A percentile compares a stretch with the other conserved stretches of the same genome.
phyloP scores from a whole-genome alignment of 2,888 invertebrate species.

The Andricus curvator region DNA sequence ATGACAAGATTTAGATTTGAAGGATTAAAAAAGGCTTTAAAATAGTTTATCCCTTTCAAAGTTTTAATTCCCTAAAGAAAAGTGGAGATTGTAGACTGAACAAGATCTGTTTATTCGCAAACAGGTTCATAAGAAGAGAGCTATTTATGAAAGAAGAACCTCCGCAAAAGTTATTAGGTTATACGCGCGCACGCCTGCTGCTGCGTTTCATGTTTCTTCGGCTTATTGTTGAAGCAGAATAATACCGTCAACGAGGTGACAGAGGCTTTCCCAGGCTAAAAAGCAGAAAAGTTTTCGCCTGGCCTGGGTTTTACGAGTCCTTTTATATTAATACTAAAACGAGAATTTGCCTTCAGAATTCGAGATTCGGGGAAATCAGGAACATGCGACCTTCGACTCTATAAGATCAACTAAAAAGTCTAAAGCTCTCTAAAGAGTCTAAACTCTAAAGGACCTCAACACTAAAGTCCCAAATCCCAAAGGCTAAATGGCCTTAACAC shows the following conservation, averaged over 20 bases:
- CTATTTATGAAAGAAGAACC: slow-evolving; percentile 40
- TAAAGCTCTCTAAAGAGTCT: not conserved
- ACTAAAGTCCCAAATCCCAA: not conserved
- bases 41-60: not conserved
- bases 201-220: slow-evolving; percentile 39
- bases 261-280: slow-evolving; percentile 9
- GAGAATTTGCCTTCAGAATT: not conserved
- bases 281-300: slow-evolving; percentile 1
- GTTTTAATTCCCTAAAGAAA: slow-evolving; percentile 1
- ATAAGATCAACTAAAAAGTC: not conserved
- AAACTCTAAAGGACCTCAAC: too few relatives aligned
- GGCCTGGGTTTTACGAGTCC: not conserved
- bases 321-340: not conserved
- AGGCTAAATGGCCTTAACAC: not conserved
- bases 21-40: not conserved
- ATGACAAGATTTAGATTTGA: not conserved
- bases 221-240: slow-evolving; percentile 34
- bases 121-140: slow-evolving; percentile 39
- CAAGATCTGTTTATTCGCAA: slow-evolving; percentile 32
- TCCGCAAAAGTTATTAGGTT: slow-evolving; percentile 39
- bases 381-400: not conserved
- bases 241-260: slow-evolving; percentile 34
- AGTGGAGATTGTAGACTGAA: slow-evolving; percentile 12
- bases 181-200: slow-evolving; percentile 40
- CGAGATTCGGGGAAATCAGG: not conserved